Evolutionary conservation across 2,113 vertebrate genomes (phyloP), one percentile per base, ranked within the genome.

Genomic region (Ceuthmochares aereus): DNA sequence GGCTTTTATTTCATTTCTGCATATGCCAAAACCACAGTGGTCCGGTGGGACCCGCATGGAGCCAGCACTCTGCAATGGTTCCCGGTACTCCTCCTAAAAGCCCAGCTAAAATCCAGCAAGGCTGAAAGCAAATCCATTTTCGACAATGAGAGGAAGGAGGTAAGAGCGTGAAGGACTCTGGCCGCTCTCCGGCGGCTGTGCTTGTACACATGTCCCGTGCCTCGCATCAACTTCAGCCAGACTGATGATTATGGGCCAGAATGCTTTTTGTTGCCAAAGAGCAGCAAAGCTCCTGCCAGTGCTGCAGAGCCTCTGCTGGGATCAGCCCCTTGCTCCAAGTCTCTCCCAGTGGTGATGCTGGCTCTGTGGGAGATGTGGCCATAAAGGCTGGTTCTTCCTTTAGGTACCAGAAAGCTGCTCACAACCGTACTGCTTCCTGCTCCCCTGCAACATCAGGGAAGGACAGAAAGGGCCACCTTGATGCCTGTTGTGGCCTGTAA

Each of bases 251-350:
- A 55, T 21, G 29, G 47, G 47, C 30, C 52, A 40, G 42, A 43
- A 18, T 6, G 29, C 12, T 64, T 63, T 54, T 42, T 25, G 23
- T 40, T 82, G 51, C 22, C 49, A 27, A 27, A 36, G 11, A 23
- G 9, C 51, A 75, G 40, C 43, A 78, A 66, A 60, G 1, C 10
- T 36, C 34, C 43, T n/a, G 36, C 32, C 37, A 52, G 43, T 1
- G 0, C 43, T 34, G 7, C 0, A 0, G 52, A 47, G 40, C 23
- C 5, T 59, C 12, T 0, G 0, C 27, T 6, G 37, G 56, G 55
- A 64, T 45, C 59, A 67, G 37, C 15, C 15, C 27, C 47, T 51
- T 34, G 4, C 27, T 64, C 43, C 2, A 2, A 6, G 14, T 23
- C 40, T 42, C 40, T 47, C 26, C 6, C 45, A 47, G 0, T 5